Evolutionary conservation across 2,888 invertebrate genomes (phyloP), one percentile per base, ranked within the genome.

Genomic region (Dicycla oo): DNA sequence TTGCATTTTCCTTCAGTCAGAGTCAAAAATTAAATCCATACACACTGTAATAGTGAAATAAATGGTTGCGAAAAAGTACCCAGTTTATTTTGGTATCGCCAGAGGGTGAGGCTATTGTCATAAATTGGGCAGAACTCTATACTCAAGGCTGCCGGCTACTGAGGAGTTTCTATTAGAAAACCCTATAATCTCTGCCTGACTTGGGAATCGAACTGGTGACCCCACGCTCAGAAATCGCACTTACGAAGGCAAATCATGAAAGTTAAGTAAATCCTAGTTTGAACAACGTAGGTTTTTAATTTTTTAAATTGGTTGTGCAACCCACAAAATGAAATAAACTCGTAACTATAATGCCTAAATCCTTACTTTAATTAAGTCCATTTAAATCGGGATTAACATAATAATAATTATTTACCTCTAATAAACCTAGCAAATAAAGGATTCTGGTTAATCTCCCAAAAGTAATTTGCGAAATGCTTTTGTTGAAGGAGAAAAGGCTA

Each of bases 381-480:
- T 47, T 49, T 13, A 66, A 60, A 23, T 43, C 18, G 15, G 15
- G 15, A 60, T 53, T 66, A 45, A 38, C 30, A 69, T 62, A 69
- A 66, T 53, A 65, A 64, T 56, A 45, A 71, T 76, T 73, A 79
- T 72, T 58, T 74, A 69, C 63, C 72, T 78, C 60, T 63, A 77
- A 73, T 67, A 77, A 80, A 54, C 53, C 38, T 15, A 11, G 30
- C 61, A 78, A 67, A 78, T 65, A 80, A 68, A 61, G 57, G 69
- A 69, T 66, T 70, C 30, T 13, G 26, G 20, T 57, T 71, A 75
- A 83, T 82, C 69, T 75, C 20, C 62, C 15, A 73, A 83, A 78
- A 81, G 73, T 78, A 83, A 83, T 83, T 80, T 73, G 45, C 62
- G 51, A 77, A 80, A 76, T 66, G 68, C 54, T 63, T 72, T 72